Evolutionary conservation across 2,888 invertebrate genomes (phyloP), one percentile per base, ranked within the genome.

Genomic region (Sminthurides aquaticus): DNA sequence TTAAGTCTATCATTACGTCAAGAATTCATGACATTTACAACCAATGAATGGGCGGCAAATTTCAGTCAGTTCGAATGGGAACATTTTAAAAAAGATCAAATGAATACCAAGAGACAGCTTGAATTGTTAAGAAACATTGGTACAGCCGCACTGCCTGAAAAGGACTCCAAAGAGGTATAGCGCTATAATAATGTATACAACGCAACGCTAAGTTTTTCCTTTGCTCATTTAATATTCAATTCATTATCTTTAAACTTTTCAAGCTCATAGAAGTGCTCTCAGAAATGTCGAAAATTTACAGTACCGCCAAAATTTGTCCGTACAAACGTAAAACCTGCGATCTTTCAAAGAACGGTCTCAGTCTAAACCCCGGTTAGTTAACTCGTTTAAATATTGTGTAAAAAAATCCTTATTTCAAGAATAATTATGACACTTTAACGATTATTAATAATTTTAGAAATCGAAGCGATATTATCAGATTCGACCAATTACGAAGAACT

Each of bases 401-500:
- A 20, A 2, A 1, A 28, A 1, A 5, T 11, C 25, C 18, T 43
- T 18, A n/a, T 15, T n/a, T 24, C 18, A 15, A 28, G 49, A 60
- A 20, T 8, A 43, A 60, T 48, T 11, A 22, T 49, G 18, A 22
- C 18, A 43, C 5, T n/a, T 52, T 49, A 26, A 3, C n/a, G 20
- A 2, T 8, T 29, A 24, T 28, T 22, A 8, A 84, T 61, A 22
- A 60, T 24, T 56, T 54, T 84, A 55, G 88, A 87, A 74, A 81
- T 88, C 49, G 83, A 79, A 2, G 79, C 78, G 66, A 86, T 91
- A 67, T 89, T 90, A 79, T 85, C 86, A 0, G 84, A 85, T 76
- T 89, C 89, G 0, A 82, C 86, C 68, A 86, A 90, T 72, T 88
- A 88, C 71, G 85, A 86, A 24, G 89, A 90, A 75, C 79, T 92